Conservation (phyloP, 2,888 invertebrate genomes). For the Sinodicranocentrus sp. region DNA sequence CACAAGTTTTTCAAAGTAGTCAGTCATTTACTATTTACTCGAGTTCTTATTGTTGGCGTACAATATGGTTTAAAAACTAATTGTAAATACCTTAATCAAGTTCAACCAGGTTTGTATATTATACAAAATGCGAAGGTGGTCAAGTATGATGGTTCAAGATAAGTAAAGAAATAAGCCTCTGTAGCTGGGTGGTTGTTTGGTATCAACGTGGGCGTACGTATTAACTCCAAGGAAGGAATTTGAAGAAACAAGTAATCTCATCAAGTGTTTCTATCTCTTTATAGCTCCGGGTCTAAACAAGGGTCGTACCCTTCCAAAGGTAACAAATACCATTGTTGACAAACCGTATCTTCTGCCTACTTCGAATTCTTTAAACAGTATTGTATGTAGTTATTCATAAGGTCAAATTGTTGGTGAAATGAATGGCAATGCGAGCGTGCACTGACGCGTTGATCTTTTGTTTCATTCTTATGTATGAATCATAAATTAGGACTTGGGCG, state of each 20-base stretch:
- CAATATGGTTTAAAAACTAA: too few species aligned
- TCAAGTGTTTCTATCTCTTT: constrained; percentile 72
- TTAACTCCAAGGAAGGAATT: constrained; percentile 39
- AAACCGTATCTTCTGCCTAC: constrained; percentile 59
- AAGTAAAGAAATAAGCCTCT: too few species aligned
- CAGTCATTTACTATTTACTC: too few species aligned
- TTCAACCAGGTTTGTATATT: too few species aligned
- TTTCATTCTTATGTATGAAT: too few species aligned
- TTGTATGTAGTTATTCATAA: background rate
- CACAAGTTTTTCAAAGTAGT: too few species aligned
- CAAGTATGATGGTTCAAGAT: background rate
- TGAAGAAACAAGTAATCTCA: constrained; percentile 52
- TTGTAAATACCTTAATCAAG: too few species aligned
- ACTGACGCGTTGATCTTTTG: background rate
- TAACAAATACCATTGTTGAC: constrained; percentile 71
- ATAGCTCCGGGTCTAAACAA: constrained; percentile 75
- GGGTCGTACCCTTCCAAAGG: constrained; percentile 76
- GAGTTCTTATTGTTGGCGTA: too few species aligned
- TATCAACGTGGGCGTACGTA: constrained; percentile 30
- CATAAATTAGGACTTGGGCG: too few species aligned
- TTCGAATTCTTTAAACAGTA: constrained; percentile 24
- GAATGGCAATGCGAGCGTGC: constrained; percentile 31
- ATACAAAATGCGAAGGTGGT: too few species aligned
- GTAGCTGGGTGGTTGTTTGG: background rate
- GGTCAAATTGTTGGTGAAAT: constrained; percentile 48